phyloP scores from a whole-genome alignment of 23 tunicate species.

The Styela clava region DNA sequence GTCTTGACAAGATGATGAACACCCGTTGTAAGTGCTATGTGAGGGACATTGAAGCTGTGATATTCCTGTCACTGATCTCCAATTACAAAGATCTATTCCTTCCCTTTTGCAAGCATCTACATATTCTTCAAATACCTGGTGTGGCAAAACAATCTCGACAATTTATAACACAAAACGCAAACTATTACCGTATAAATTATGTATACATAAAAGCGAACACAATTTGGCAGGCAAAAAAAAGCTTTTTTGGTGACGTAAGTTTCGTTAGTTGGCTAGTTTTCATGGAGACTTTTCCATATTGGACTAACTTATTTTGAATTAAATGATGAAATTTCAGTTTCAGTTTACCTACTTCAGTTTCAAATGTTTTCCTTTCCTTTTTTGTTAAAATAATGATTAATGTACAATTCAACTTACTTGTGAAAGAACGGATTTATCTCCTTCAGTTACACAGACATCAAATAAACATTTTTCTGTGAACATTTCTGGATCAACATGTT shows the following conservation, averaged over 20 bases:
- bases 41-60: neutral
- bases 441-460: slow-evolving; percentile 11
- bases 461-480: slow-evolving; percentile 3
- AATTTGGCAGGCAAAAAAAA: no score
- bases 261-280: no score
- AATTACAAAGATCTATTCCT: slow-evolving; percentile 2
- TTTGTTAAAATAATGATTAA: no score
- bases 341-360: no score
- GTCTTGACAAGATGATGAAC: slow-evolving; percentile 12
- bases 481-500: neutral
- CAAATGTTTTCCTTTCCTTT: no score
- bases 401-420: slow-evolving; percentile 4
- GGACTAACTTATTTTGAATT: no score
- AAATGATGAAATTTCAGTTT: no score
- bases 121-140: slow-evolving; percentile 9
- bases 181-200: no score
- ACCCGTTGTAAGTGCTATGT: slow-evolving; percentile 3
- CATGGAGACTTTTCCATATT: no score
- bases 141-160: neutral
- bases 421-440: neutral
- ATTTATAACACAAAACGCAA: neutral
- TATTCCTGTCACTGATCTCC: neutral
- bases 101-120: neutral
- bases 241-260: no score
- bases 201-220: no score